Base-by-base conservation (phyloP, 2,888 invertebrate genomes). In the Patella ulyssiponensis region DNA sequence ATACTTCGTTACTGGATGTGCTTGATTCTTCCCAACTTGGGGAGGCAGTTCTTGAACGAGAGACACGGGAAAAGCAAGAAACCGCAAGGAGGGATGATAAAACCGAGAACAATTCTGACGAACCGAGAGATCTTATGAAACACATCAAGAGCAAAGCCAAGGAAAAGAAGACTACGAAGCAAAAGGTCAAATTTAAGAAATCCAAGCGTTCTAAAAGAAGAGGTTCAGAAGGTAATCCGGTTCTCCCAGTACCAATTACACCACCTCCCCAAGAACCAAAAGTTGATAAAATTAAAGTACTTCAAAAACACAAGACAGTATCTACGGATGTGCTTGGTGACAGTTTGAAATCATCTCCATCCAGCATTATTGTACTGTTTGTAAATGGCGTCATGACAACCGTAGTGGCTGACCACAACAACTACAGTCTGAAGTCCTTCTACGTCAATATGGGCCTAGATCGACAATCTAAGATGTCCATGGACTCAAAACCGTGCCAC, bases 1-100 rank as follows among this genome's bases (percentile, higher is more conserved):
- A 64, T n/a, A 64, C 64, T 20, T 64, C 64, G 20, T 64, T 64
- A 64, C 64, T 64, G 64, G 64, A 64, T 64, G 64, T 64, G 20
- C 64, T 64, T 2, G 64, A 64, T 23, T 64, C 64, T 7, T 64
- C 64, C 14, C 64, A 64, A 14, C 64, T 64, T 2, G 64, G 64
- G 11, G 64, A 64, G 23, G 23, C 64, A 64, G 23, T 64, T 23
- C 20, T 64, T 23, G 64, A 23, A 3, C 3, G 20, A 12, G 64
- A 23, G 14, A 23, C 20, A 12, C 20, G 23, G 3, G 64, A 64
- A 64, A 64, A 20, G 12, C 64, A 20, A 15, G 44, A 44, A 44
- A 44, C 44, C 44, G 9, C 44, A 44, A 44, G 44, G 44, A 44
- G 44, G 44, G 44, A 44, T 44, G 44, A 44, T 7, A 64, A 23